Evolutionary conservation across 1,140 invertebrate genomes (phyloP).

Genomic region (Nixonia krombeini): DNA sequence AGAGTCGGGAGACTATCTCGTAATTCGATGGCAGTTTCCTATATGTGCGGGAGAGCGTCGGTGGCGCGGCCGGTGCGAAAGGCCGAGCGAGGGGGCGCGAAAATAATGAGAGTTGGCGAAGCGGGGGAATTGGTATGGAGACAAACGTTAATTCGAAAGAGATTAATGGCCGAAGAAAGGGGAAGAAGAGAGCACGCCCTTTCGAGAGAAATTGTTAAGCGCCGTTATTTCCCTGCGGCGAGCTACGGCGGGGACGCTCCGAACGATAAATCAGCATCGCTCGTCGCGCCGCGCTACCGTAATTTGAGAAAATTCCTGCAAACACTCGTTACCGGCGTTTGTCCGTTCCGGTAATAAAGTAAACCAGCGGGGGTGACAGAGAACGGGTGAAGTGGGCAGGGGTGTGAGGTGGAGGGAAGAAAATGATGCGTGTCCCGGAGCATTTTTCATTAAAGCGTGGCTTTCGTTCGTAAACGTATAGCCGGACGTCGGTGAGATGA

Average conservation of each 20-base stretch:
- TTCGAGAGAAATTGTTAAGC: neutral
- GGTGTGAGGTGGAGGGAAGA: neutral
- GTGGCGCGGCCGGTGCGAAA: constrained; percentile 11
- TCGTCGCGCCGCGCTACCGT: too few species aligned
- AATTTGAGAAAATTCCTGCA: too few species aligned
- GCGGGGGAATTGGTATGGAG: constrained; percentile 7
- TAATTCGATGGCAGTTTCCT: constrained; percentile 47
- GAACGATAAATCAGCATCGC: too few species aligned
- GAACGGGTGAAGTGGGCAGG: neutral
- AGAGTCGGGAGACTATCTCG: constrained; percentile 43
- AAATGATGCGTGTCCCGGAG: constrained; percentile 31
- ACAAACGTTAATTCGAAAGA: constrained; percentile 35
- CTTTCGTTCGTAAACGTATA: constrained; percentile 35
- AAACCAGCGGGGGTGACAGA: too few species aligned
- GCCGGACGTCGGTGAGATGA: constrained; percentile 7
- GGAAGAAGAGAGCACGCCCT: neutral
- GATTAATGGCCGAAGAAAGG: constrained; percentile 6
- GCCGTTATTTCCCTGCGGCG: neutral
- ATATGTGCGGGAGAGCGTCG: constrained; percentile 32
- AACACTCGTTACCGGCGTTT: too few species aligned
- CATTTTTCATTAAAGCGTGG: constrained; percentile 44
- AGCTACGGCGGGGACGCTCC: too few species aligned
- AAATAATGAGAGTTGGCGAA: constrained; percentile 29
- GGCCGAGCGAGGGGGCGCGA: constrained; percentile 17
- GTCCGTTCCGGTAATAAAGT: too few species aligned